Base-by-base conservation (phyloP, 2,797 vertebrate species). In the Enteromius radiatus region DNA sequence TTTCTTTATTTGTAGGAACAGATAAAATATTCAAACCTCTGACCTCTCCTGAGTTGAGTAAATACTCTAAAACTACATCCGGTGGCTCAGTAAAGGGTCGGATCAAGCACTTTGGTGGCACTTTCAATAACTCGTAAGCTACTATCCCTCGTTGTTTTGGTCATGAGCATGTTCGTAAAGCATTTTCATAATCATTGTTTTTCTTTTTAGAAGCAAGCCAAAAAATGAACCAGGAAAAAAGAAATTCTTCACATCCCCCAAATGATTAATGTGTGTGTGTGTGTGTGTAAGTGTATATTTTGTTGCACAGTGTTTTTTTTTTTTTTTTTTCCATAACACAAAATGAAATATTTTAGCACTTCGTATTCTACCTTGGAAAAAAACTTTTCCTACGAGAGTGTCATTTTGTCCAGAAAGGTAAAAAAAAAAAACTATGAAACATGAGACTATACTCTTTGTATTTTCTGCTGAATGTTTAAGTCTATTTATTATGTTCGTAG, bases 181-280 rank as follows among this genome's bases (percentile, higher is more conserved):
- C 9, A 11, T 7, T 56, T 61, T 49, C 0, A 19, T 81, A 19
- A 56, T 1, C n/a, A 17, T 73, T 5, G 9, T 68, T 33, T 6
- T 84, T 45, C 14, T 76, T 84, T 84, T 7, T 81, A 92, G 92
- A 38, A 83, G 81, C 86, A 91, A 91, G 81, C 31, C 87, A 38
- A 88, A 47, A 85, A 71, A 79, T 21, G 90, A 92, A 47, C 71
- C 85, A 0, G 86, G 73, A 14, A 89, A 86, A 0, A 89, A 82
- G 67, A 92, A 86, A 78, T 93, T 94, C 88, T 94, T 94, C 88
- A 91, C 92, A 0, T 93, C 94, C 0, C 93, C 92, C 38, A 92
- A 80, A 79, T 93, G 85, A 93, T 49, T 26, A 19, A 7, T 45
- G 28, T 52, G 33, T 71, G 36, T 70, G 23, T 70, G 23, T 31